phyloP scores from a whole-genome alignment of 1,140 invertebrate genomes.

The Lucilia cuprina region DNA sequence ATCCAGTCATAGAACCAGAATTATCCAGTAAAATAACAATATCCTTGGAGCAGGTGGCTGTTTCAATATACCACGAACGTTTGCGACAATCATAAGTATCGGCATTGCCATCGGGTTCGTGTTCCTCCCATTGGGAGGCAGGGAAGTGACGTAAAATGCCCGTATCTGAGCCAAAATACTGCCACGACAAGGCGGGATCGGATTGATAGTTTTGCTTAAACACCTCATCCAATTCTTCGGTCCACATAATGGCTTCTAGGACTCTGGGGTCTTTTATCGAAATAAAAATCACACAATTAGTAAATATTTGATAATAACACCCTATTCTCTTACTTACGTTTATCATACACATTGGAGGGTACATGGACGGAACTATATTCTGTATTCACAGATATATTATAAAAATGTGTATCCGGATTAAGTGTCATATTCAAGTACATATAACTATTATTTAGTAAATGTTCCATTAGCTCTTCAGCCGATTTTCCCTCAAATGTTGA shows the following conservation, averaged over 20 bases:
- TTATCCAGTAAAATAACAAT: conserved; percentile 94
- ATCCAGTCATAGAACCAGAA: conserved; percentile 97
- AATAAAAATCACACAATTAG: neutral
- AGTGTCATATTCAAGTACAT: conserved; percentile 68
- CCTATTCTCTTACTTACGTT: conserved; percentile 65
- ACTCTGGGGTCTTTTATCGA: conserved; percentile 66
- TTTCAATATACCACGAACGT: conserved; percentile 94
- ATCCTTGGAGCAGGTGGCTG: conserved; percentile 96
- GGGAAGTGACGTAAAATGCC: conserved; percentile 94
- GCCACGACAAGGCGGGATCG: conserved; percentile 91
- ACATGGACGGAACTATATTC: conserved; percentile 88
- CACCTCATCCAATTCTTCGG: conserved; percentile 80
- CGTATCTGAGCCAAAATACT: conserved; percentile 92
- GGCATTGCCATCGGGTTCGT: conserved; percentile 61
- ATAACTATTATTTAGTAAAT: conserved; percentile 27
- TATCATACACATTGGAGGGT: conserved; percentile 91
- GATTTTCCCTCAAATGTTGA: conserved; percentile 62
- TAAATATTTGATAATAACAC: neutral
- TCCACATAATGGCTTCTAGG: conserved; percentile 83
- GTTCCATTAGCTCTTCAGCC: conserved; percentile 42
- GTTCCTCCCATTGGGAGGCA: conserved; percentile 67
- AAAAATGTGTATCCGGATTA: conserved; percentile 81
- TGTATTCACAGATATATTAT: conserved; percentile 83
- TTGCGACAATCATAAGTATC: conserved; percentile 87
- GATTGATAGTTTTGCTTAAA: conserved; percentile 86